Evolutionary conservation across 1,140 invertebrate genomes (phyloP), one percentile per base, ranked within the genome.

Genomic region (Anoplolepis gracilipes): DNA sequence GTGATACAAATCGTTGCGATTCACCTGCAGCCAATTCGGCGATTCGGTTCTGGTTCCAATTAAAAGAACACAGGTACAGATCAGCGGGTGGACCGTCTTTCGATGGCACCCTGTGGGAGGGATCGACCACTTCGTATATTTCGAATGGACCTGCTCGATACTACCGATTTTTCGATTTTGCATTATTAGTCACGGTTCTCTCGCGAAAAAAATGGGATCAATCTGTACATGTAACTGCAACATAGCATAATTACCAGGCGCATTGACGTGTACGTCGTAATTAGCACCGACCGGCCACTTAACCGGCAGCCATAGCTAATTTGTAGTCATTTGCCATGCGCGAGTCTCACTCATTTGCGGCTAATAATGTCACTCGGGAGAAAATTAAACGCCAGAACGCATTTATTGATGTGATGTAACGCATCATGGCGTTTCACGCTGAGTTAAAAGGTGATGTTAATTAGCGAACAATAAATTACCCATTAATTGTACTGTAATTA

Each of bases 1-100:
- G 90, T 92, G 92, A 94, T 93, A 94, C 92, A 94, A 94, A 94
- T 94, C 93, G 93, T 88, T 85, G 88, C 92, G 91, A 94, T 93
- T 93, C 93, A 94, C 93, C 92, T 92, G 93, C 92, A 92, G 90
- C 88, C 87, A 90, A 92, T 93, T 49, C 89, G 90, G 61, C 85
- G 86, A 91, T 91, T 93, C 89, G 90, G 92, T 90, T 93, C 91
- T 91, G 91, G 88, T 91, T 92, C 93, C 93, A 94, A 94, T 94
- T 94, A 93, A 94, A 94, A 90, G 92, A 93, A 94, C 91, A 93
- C 90, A 92, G 93, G 87, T 89, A 90, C 87, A 49, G 72, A 92
- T 88, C 93, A 92, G 92, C 92, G 92, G 91, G 93, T 92, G 91
- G 91, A 89, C 88, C 89, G 91, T 81, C 55, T 53, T 82, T 70